Base-by-base conservation (phyloP, 2,888 invertebrate species). In the Holacanthella duospinosa region DNA sequence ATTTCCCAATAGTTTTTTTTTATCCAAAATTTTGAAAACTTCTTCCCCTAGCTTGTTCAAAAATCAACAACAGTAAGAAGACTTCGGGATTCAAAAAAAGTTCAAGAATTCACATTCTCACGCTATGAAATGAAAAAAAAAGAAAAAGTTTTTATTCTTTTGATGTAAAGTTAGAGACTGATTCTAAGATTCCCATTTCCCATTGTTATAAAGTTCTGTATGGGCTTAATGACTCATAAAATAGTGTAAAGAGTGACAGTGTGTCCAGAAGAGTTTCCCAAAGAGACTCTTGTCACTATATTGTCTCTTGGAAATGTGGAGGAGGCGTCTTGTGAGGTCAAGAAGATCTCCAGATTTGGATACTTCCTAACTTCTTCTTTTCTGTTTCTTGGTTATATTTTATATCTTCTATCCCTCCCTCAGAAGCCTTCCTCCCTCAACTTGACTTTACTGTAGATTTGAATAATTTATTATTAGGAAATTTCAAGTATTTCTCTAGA, bases 361-460 rank as follows among this genome's bases (percentile, higher is more conserved):
- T 36, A 16, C n/a, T n/a, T n/a, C n/a, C n/a, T n/a, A n/a, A n/a
- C n/a, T n/a, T n/a, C n/a, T n/a, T n/a, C n/a, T n/a, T n/a, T n/a
- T n/a, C n/a, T n/a, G n/a, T n/a, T n/a, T n/a, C n/a, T n/a, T n/a
- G n/a, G n/a, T n/a, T n/a, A n/a, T n/a, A n/a, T n/a, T n/a, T n/a
- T n/a, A n/a, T n/a, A n/a, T n/a, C n/a, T n/a, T n/a, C n/a, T n/a
- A n/a, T n/a, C n/a, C n/a, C n/a, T n/a, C n/a, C n/a, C n/a, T n/a
- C 9, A 36, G 36, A 16, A 36, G 6, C 36, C 36, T 36, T 36
- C 36, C 36, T 16, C 36, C 36, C 16, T 36, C 16, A 36, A 36
- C 48, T 48, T 48, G 48, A 48, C 48, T 48, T 48, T 48, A 48
- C 6, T 48, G 48, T 21, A 48, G 48, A 48, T 48, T 48, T 48